phyloP scores from a whole-genome alignment of 1,140 invertebrate genomes.

The Goniozus legneri region DNA sequence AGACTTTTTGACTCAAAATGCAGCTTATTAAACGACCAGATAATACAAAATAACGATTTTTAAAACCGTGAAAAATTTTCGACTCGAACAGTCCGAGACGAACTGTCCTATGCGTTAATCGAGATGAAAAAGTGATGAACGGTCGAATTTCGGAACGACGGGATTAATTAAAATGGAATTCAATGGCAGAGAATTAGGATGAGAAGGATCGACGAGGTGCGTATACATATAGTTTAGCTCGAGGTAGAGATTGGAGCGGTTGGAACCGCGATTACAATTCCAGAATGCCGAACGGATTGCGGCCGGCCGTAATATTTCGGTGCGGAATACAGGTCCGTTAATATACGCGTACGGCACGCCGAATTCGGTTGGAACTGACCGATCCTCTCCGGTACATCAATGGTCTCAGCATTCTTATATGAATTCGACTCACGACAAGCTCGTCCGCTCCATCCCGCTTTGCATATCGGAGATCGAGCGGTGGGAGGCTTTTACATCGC shows the following conservation, averaged over 20 bases:
- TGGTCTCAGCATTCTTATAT: no score
- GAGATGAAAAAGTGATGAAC: constrained; percentile 2
- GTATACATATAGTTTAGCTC: constrained; percentile 23
- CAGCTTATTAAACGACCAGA: background rate
- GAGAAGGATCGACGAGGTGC: background rate
- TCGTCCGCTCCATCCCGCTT: no score
- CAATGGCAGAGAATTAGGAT: background rate
- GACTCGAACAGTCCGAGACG: background rate
- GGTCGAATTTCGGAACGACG: no score
- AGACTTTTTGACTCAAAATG: background rate
- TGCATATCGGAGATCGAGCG: no score
- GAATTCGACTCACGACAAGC: no score
- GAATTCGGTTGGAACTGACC: no score
- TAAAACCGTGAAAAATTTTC: no score
- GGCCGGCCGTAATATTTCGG: constrained; percentile 26
- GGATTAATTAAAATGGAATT: constrained; percentile 48
- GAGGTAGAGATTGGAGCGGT: constrained; percentile 24
- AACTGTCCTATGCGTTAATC: background rate
- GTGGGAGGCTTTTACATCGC: no score
- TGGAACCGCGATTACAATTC: constrained; percentile 45
- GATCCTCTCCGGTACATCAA: no score
- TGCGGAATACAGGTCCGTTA: no score
- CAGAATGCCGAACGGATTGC: constrained; percentile 37
- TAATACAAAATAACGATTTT: background rate
- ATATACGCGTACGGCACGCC: no score